Evolutionary conservation across 2,797 vertebrate species (phyloP).

Genomic region (Myiotriccus ornatus): DNA sequence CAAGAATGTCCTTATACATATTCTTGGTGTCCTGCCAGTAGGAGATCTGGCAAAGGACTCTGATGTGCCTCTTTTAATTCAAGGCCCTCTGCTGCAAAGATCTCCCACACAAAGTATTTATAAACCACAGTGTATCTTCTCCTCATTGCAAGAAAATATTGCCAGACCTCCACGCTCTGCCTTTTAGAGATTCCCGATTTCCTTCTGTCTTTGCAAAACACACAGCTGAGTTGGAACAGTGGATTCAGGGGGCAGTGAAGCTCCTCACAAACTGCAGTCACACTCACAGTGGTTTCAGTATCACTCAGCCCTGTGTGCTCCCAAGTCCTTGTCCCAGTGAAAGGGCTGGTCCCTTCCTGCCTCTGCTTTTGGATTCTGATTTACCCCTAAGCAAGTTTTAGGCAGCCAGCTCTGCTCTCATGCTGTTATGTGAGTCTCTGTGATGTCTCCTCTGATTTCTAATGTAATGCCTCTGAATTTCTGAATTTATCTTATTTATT

Average conservation of each 20-base stretch:
- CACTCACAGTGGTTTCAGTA: neutral
- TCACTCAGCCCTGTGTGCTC: neutral
- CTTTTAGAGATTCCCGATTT: neutral
- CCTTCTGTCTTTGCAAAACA: neutral
- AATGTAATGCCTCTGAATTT: neutral
- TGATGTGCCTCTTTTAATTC: constrained; percentile 6
- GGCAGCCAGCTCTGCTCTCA: neutral
- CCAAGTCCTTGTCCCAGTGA: rapidly evolving
- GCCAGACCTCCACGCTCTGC: neutral
- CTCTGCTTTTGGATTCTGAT: neutral
- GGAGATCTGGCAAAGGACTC: constrained; percentile 27
- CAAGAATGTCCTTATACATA: constrained; percentile 31
- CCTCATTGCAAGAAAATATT: neutral
- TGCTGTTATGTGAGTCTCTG: neutral
- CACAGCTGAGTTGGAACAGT: rapidly evolving
- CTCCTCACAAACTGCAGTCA: neutral
- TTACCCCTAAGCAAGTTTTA: neutral
- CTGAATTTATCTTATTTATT: neutral
- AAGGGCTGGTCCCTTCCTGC: neutral
- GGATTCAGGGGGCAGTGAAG: neutral
- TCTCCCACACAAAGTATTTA: constrained; percentile 32
- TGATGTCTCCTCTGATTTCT: neutral
- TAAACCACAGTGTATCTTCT: neutral
- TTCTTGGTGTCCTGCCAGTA: constrained; percentile 30
- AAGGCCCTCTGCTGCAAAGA: neutral